These are phyloP conservation scores for Brachypodius melanocephalos DNA, from an alignment of 2,113 vertebrate species.

Conservation along the genomic window DNA sequence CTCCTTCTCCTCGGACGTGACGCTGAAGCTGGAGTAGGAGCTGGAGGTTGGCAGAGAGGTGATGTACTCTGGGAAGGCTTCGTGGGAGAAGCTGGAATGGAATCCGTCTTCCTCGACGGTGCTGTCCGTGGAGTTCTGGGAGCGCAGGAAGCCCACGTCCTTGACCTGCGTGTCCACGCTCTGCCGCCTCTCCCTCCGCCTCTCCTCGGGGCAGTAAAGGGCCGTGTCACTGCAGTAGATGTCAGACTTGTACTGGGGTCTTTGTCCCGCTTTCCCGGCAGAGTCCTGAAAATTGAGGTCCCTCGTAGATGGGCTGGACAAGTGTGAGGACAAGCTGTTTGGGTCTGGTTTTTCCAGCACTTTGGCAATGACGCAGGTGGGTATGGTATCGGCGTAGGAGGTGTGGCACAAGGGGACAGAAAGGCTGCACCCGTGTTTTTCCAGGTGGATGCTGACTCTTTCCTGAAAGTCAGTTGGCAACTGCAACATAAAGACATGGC, in stretches of 20 bases:
- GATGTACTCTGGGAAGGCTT: slow-evolving; percentile 81
- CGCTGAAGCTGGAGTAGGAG: slow-evolving; percentile 92
- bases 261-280: slow-evolving; percentile 75
- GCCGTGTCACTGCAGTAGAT: slow-evolving; percentile 92
- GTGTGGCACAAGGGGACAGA: slow-evolving; percentile 79
- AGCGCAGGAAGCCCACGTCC: slow-evolving; percentile 76
- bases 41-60: slow-evolving; percentile 86
- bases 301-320: slow-evolving; percentile 78
- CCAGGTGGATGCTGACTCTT: slow-evolving; percentile 85
- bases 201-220: slow-evolving; percentile 90
- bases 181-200: slow-evolving; percentile 80
- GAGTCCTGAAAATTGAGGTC: slow-evolving; percentile 75
- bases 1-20: slow-evolving; percentile 88
- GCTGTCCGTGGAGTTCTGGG: slow-evolving; percentile 88
- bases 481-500: slow-evolving; percentile 65
- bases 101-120: slow-evolving; percentile 84
- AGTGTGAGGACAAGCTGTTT: slow-evolving; percentile 80
- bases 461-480: slow-evolving; percentile 89
- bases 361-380: slow-evolving; percentile 85
- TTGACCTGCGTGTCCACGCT: slow-evolving; percentile 83
- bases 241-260: slow-evolving; percentile 83
- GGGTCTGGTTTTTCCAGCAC: slow-evolving; percentile 89
- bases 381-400: slow-evolving; percentile 83
- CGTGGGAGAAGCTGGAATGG: slow-evolving; percentile 81
- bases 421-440: slow-evolving; percentile 81